Evolutionary conservation across 2,113 vertebrate genomes (phyloP).

Genomic region (Mungos mungo): DNA sequence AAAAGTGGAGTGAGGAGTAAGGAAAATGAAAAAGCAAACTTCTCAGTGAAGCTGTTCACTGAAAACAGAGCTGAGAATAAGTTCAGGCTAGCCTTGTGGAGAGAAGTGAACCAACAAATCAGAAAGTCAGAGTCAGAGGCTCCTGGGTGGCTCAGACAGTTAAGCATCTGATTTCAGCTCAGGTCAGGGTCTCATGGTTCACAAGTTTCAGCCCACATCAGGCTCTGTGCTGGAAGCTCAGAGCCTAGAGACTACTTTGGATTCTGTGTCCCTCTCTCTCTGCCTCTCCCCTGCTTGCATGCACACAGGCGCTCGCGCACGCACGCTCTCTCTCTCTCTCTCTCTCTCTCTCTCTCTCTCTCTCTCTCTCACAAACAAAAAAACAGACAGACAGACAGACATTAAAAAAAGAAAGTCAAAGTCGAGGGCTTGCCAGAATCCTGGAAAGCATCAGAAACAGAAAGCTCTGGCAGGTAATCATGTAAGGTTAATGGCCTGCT

Average conservation of each 20-base stretch:
- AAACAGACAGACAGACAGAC: neutral
- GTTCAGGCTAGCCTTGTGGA: neutral
- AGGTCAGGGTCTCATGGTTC: too few species aligned
- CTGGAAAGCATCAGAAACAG: neutral
- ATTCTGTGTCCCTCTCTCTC: too few species aligned
- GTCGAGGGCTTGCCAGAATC: neutral
- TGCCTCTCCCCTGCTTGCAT: too few species aligned
- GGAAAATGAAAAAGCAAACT: neutral
- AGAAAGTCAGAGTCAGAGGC: neutral
- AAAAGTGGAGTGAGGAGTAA: neutral
- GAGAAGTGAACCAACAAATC: neutral
- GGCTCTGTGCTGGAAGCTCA: too few species aligned
- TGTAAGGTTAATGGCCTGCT: neutral
- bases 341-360: too few species aligned
- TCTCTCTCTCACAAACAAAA: neutral
- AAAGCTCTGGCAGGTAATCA: neutral
- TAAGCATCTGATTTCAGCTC: too few species aligned
- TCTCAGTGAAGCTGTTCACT: neutral
- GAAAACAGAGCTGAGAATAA: neutral
- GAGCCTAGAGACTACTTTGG: too few species aligned
- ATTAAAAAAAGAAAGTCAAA: neutral
- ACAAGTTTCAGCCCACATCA: too few species aligned
- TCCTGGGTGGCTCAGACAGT: too few species aligned
- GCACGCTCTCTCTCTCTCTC: too few species aligned
- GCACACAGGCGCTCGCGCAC: too few species aligned